Evolutionary conservation across 2,113 vertebrate species (phyloP).

Genomic region (Leucosticte australis): DNA sequence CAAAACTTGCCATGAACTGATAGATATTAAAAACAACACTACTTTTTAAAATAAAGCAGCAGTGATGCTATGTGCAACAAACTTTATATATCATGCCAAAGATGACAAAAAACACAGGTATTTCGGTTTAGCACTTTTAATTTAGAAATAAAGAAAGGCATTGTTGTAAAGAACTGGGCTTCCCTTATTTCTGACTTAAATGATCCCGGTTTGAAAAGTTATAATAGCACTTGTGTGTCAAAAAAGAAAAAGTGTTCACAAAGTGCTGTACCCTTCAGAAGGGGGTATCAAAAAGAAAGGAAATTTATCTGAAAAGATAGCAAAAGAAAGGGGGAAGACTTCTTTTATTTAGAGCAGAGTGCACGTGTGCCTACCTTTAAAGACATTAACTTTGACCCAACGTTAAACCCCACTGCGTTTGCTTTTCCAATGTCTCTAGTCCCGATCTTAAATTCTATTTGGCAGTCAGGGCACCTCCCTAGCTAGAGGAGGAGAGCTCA

Average conservation of each 20-base stretch:
- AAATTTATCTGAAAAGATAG: neutral
- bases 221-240: neutral
- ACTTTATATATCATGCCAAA: neutral
- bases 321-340: neutral
- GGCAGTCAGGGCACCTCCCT: neutral
- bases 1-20: neutral
- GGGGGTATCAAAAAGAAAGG: neutral
- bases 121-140: neutral
- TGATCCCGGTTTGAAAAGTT: neutral
- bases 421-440: neutral
- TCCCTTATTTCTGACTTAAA: neutral
- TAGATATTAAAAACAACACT: neutral
- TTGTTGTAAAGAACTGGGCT: neutral
- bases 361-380: neutral
- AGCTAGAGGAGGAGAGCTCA: neutral
- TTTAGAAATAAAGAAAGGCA: neutral
- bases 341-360: neutral
- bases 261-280: neutral
- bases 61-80: neutral
- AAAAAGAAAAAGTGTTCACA: neutral
- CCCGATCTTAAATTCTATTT: neutral
- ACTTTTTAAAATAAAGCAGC: neutral
- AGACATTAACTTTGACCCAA: neutral
- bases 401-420: neutral
- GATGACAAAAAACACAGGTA: neutral